phyloP scores from a whole-genome alignment of 1,140 invertebrate species.

The Dinoponera quadriceps region DNA sequence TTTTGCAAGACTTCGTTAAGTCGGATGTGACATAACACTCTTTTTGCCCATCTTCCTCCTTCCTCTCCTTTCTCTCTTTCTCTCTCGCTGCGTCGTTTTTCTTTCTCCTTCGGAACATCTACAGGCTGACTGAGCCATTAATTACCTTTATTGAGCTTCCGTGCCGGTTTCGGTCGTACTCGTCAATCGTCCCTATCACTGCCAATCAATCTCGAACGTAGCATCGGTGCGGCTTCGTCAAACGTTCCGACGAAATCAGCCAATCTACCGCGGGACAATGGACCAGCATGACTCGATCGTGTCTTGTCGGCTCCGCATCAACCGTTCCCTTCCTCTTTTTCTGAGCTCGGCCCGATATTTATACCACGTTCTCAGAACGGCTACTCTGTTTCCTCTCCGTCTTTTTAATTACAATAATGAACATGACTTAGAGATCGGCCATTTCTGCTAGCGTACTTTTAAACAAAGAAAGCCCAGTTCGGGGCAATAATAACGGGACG shows the following conservation, averaged over 20 bases:
- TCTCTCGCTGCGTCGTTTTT: conserved; percentile 41
- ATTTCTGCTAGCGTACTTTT: conserved; percentile 6
- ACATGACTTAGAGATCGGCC: conserved; percentile 48
- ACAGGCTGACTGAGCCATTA: conserved; percentile 72
- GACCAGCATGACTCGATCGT: conserved; percentile 77
- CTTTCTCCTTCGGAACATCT: conserved; percentile 59
- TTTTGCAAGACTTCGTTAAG: conserved; percentile 33
- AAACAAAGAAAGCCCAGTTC: conserved; percentile 7
- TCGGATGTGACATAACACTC: conserved; percentile 31
- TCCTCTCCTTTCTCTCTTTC: neutral
- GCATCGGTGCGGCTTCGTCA: conserved; percentile 72
- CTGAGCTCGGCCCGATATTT: conserved; percentile 56
- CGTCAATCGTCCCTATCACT: conserved; percentile 81
- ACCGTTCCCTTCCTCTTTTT: conserved; percentile 55
- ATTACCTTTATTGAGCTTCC: conserved; percentile 80
- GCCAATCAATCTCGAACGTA: conserved; percentile 80
- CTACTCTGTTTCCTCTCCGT: conserved; percentile 43
- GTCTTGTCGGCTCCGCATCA: conserved; percentile 72
- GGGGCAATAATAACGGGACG: neutral
- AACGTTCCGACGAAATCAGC: conserved; percentile 74
- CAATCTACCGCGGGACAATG: conserved; percentile 80
- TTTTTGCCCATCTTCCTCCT: neutral
- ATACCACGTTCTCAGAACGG: conserved; percentile 62
- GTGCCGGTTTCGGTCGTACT: conserved; percentile 76
- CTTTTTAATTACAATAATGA: conserved; percentile 54